phyloP scores from a whole-genome alignment of 1,140 invertebrate species.

The Drosophila guanche region DNA sequence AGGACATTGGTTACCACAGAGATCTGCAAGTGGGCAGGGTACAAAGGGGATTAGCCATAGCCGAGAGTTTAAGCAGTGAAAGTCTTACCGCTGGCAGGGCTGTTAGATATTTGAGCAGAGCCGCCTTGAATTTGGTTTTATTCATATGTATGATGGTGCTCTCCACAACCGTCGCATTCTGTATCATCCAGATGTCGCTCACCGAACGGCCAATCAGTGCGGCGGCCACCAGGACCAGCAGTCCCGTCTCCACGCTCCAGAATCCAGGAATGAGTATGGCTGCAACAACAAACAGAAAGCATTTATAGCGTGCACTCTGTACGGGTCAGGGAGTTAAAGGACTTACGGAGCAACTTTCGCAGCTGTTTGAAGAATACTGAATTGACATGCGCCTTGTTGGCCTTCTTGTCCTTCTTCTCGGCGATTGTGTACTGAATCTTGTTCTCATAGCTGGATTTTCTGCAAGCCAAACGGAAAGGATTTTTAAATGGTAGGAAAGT shows the following conservation, averaged over 20 bases:
- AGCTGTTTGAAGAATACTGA: constrained; percentile 92
- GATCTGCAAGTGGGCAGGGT: constrained; percentile 85
- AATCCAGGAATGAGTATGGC: constrained; percentile 93
- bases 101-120: constrained; percentile 90
- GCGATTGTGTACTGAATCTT: constrained; percentile 91
- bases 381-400: constrained; percentile 93
- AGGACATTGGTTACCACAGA: constrained; percentile 96
- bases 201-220: constrained; percentile 94
- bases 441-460: constrained; percentile 85
- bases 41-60: neutral
- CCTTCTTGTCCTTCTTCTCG: constrained; percentile 87
- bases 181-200: constrained; percentile 98
- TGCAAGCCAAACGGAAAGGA: constrained; percentile 20
- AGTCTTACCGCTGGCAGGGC: constrained; percentile 91
- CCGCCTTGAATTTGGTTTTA: constrained; percentile 88
- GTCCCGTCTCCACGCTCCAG: constrained; percentile 90
- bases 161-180: constrained; percentile 96
- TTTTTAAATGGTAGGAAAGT: neutral
- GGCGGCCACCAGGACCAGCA: constrained; percentile 91
- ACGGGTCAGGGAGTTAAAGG: neutral
- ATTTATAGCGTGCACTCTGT: neutral
- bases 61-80: too few relatives aligned
- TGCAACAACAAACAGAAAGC: constrained; percentile 10
- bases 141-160: constrained; percentile 97
- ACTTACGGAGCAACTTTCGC: constrained; percentile 87